phyloP scores from a whole-genome alignment of 2,113 vertebrate species.

The Empidonax alnorum region DNA sequence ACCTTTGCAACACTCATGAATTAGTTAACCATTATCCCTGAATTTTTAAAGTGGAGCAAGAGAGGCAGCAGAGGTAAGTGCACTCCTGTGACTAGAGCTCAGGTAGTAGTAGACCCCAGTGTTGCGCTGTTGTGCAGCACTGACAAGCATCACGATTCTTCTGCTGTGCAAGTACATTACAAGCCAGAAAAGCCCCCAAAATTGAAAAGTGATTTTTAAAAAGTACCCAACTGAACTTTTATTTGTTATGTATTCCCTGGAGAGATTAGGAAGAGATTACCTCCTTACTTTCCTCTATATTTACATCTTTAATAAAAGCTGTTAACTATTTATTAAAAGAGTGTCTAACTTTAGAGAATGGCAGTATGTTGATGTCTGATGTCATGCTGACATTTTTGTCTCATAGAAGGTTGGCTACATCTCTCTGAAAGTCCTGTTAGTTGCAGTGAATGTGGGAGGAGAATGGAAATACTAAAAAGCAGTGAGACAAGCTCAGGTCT shows the following conservation, averaged over 20 bases:
- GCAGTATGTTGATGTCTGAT: not conserved
- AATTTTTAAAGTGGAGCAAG: not conserved
- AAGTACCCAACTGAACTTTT: not conserved
- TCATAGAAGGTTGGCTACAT: not conserved
- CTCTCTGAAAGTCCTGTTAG: not conserved
- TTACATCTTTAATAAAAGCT: not conserved
- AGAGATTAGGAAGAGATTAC: not conserved
- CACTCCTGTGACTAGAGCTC: not conserved
- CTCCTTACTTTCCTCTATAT: not conserved
- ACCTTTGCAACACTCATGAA: not conserved
- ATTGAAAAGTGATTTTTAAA: not conserved
- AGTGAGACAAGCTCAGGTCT: not conserved
- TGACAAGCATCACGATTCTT: not conserved
- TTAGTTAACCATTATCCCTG: constrained; percentile 40
- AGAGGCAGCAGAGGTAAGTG: not conserved
- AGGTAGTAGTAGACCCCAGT: not conserved
- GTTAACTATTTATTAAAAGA: not conserved
- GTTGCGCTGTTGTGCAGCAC: not conserved
- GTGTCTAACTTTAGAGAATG: not conserved
- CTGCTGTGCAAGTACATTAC: not conserved
- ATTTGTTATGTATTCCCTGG: not conserved
- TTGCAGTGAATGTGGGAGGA: not conserved
- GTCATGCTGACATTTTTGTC: not conserved
- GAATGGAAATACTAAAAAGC: not conserved
- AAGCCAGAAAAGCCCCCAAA: not conserved